Base-by-base conservation (phyloP, 2,113 vertebrate species). In the Clarias magur region DNA sequence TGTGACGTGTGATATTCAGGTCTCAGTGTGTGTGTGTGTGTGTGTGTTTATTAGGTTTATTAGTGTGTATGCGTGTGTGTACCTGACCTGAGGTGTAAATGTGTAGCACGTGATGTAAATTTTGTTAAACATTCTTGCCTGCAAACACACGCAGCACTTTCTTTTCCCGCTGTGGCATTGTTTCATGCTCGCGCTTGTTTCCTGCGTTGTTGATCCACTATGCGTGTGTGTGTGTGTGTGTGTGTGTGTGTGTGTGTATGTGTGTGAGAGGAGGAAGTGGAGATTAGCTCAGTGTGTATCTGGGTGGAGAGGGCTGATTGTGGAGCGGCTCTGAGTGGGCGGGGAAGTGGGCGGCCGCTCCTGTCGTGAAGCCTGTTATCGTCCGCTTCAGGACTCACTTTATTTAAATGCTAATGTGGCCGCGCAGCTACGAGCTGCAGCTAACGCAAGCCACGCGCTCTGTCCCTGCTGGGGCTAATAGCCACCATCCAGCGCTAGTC, bases 241-340 rank as follows among this genome's bases (percentile, higher is more conserved):
- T 84, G 81, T 80, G 30, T 38, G 68, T 38, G 73, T 80, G 83
- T 85, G 76, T 88, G 87, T 86, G 85, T 89, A 73, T 87, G 80
- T 86, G 85, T 81, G 56, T 86, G 86, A 87, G 88, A 85, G 87
- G 78, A 82, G 87, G 75, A 89, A 85, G 83, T 70, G 85, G 83
- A 88, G 90, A 93, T 95, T 93, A 93, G 90, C 91, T 89, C 92
- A 92, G 92, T 91, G 88, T 91, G 92, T 86, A 88, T 90, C 89
- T 84, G 53, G 30, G 88, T 89, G 90, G 88, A 88, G 85, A 85
- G 86, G 88, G 85, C 80, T 89, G 84, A 81, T 90, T 91, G 91
- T 91, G 90, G 56, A 88, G 89, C 79, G 70, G 86, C 88, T 75
- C 78, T 2, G 89, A 91, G 93, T 92, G 91, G 92, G 92, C 85